Evolutionary conservation across 1,140 invertebrate genomes (phyloP).

Genomic region (Drosophila littoralis): DNA sequence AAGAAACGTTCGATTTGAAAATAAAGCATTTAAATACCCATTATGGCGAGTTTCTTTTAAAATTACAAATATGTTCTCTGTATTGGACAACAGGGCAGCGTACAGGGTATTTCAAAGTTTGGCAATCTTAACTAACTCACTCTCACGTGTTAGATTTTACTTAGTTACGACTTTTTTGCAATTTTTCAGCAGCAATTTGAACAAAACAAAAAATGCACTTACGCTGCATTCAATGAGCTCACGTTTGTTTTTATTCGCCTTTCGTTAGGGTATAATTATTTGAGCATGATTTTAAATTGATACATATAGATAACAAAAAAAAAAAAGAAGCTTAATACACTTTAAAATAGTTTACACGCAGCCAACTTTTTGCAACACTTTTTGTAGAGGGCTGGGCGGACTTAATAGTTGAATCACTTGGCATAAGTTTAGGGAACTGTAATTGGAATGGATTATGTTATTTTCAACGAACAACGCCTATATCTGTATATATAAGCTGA

Average conservation of each 20-base stretch:
- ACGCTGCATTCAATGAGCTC: conserved; percentile 14
- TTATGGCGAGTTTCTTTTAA: no score
- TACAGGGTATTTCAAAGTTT: not conserved
- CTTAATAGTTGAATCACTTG: not conserved
- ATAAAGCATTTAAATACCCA: no score
- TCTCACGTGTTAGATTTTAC: not conserved
- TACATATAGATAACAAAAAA: conserved; percentile 11
- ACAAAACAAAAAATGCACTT: conserved; percentile 2
- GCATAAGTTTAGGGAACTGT: no score
- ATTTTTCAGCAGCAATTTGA: conserved; percentile 15
- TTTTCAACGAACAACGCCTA: no score
- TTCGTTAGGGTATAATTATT: conserved; percentile 18
- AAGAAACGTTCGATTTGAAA: not conserved
- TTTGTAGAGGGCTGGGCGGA: not conserved
- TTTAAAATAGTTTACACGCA: not conserved
- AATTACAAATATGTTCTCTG: no score
- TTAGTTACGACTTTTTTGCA: conserved; percentile 8
- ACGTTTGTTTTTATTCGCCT: conserved; percentile 4
- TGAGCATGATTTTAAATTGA: conserved; percentile 13
- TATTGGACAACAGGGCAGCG: no score
- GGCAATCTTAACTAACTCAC: not conserved
- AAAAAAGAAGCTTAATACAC: conserved; percentile 11
- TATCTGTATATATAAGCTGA: no score
- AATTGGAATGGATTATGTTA: no score
- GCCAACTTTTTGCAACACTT: conserved; percentile 4